phyloP scores from a whole-genome alignment of 2,888 invertebrate species.

The Ectropis crepuscularia region DNA sequence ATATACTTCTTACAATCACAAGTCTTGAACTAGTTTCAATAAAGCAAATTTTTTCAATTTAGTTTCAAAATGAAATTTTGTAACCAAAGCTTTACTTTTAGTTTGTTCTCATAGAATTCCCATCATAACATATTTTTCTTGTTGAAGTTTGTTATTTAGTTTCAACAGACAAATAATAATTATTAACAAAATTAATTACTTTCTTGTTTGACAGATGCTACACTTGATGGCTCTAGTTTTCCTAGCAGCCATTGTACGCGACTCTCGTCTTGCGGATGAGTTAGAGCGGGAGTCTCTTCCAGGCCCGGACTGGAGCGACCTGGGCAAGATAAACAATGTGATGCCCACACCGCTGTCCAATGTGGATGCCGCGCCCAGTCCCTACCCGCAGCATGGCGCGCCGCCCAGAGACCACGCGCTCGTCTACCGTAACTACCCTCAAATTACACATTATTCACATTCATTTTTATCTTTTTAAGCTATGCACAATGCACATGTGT shows the following conservation, averaged over 20 bases:
- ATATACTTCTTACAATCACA: no score
- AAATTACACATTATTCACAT: no score
- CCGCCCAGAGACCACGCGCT: slow-evolving; percentile 85
- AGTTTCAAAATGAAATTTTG: no score
- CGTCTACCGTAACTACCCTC: slow-evolving; percentile 86
- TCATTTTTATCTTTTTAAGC: no score
- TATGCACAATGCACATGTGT: no score
- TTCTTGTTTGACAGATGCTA: slow-evolving; percentile 83
- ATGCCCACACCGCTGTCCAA: slow-evolving; percentile 91
- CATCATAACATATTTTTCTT: no score
- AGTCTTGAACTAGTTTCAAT: no score
- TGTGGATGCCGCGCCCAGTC: slow-evolving; percentile 85
- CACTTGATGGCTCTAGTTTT: slow-evolving; percentile 91
- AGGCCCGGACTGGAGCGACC: slow-evolving; percentile 67
- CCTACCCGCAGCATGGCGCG: slow-evolving; percentile 76
- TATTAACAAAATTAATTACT: background rate
- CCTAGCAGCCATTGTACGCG: slow-evolving; percentile 89
- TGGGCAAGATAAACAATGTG: slow-evolving; percentile 65
- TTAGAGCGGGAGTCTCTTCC: slow-evolving; percentile 82
- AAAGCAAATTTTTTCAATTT: no score
- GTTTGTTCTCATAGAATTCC: no score
- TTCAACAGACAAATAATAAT: no score
- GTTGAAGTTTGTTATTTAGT: no score
- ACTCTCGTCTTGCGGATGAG: slow-evolving; percentile 88
- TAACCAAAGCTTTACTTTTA: no score